Evolutionary conservation across 2,797 vertebrate genomes (phyloP), one percentile per base, ranked within the genome.

Genomic region (Xerus rutilus): DNA sequence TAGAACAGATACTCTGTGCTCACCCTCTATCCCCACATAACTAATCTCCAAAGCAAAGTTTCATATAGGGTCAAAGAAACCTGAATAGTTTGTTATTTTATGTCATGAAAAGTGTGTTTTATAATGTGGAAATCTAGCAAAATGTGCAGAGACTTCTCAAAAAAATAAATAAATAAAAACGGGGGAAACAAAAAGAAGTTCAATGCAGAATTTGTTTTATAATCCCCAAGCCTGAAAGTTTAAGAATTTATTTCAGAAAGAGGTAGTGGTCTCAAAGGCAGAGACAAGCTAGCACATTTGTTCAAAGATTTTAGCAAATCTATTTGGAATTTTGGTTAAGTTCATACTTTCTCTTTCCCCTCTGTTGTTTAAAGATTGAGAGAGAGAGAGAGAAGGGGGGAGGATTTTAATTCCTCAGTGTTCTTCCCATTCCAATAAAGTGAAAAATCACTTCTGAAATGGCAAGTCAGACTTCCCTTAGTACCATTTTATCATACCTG

Each of bases 251-350:
- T 82, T 87, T 32, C 32, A 94, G 17, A 82, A 45, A 72, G 43
- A 93, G 35, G 2, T 13, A 78, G 10, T 20, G 73, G 28, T 57
- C 39, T 93, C 70, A 18, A 94, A 84, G 13, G 39, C 43, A 57
- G 15, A 8, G 3, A 28, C 6, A 73, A 73, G 32, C 2, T 20
- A 82, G 52, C 39, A 70, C 2, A 45, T 69, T 82, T 92, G 7
- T 35, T 83, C 13, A 95, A 97, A 95, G 94, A 0, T 45, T 78
- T 85, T 32, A 70, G 59, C 32, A 92, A 95, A 77, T 7, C 1
- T 91, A 64, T 74, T 89, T 91, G 57, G 25, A 81, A 79, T 91
- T 93, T 79, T 65, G 18, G 14, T 94, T 76, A 72, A 74, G 15
- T 30, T 81, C 93, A 76, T 28, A 73, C 15, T 91, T 69, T 93